These are phyloP conservation scores for Drosophila nikananu DNA, from an alignment of 1,140 invertebrate species.

Conservation along the genomic window DNA sequence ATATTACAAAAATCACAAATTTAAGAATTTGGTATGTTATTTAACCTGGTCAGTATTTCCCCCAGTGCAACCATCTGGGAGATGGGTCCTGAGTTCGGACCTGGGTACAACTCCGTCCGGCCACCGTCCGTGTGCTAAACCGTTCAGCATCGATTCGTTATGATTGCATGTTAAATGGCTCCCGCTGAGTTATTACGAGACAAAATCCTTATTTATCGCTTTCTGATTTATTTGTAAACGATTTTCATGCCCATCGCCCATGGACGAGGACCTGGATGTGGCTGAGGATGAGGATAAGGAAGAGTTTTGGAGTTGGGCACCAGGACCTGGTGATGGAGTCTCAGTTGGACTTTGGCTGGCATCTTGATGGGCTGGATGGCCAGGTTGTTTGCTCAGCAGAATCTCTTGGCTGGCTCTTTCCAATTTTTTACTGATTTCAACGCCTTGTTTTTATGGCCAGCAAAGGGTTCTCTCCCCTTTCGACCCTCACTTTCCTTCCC, in stretches of 20 bases:
- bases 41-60: neutral
- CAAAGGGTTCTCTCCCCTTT: slow-evolving; percentile 13
- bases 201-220: slow-evolving; percentile 85
- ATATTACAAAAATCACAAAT: neutral
- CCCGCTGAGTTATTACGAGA: slow-evolving; percentile 85
- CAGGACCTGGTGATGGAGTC: slow-evolving; percentile 24
- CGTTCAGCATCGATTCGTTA: slow-evolving; percentile 85
- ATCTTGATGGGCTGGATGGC: slow-evolving; percentile 55
- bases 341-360: slow-evolving; percentile 38
- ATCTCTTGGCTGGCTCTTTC: slow-evolving; percentile 31
- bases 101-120: slow-evolving; percentile 32
- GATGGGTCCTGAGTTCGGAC: slow-evolving; percentile 6
- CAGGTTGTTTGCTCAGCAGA: slow-evolving; percentile 61
- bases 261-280: slow-evolving; percentile 36
- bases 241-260: slow-evolving; percentile 71
- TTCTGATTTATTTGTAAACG: slow-evolving; percentile 85
- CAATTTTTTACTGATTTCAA: slow-evolving; percentile 74
- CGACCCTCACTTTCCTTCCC: slow-evolving; percentile 13
- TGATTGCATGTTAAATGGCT: slow-evolving; percentile 85
- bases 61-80: slow-evolving; percentile 16
- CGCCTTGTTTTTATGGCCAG: slow-evolving; percentile 66
- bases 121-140: slow-evolving; percentile 61
- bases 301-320: slow-evolving; percentile 9
- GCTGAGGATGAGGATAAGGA: slow-evolving; percentile 5
- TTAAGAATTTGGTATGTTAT: too few species aligned